phyloP scores from a whole-genome alignment of 37 sponge, comb jelly and placozoan genomes.

The Spongilla lacustris region DNA sequence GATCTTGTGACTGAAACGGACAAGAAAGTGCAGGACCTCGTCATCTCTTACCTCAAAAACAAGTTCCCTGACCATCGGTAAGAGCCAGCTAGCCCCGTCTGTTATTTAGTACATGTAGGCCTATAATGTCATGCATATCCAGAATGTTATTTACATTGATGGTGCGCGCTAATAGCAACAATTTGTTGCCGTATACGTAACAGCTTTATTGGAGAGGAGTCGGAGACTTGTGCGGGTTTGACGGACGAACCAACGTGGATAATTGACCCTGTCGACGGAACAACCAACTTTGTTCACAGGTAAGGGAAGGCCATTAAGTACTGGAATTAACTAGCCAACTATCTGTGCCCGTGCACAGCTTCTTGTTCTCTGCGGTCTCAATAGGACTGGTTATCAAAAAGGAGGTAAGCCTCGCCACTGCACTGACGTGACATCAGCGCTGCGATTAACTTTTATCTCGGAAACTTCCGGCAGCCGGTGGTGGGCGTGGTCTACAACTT shows the following conservation, averaged over 20 bases:
- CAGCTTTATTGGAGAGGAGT: conserved; percentile 94
- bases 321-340: not conserved
- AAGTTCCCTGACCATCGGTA: conserved; percentile 84
- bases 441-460: not conserved
- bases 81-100: too few species aligned
- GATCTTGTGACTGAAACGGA: conserved; percentile 97
- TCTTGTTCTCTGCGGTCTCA: conserved; percentile 86
- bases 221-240: conserved; percentile 46
- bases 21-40: conserved; percentile 81
- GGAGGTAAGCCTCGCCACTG: conserved; percentile 23
- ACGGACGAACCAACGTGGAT: conserved; percentile 96
- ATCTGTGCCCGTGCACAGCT: conserved; percentile 11
- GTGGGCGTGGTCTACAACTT: conserved; percentile 94
- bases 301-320: not conserved
- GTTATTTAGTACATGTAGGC: too few species aligned
- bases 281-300: conserved; percentile 94
- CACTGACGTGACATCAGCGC: too few species aligned
- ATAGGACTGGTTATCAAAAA: conserved; percentile 85
- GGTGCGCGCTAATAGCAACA: conserved; percentile 6
- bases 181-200: not conserved
- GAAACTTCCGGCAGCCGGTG: conserved; percentile 38
- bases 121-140: too few species aligned
- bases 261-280: conserved; percentile 98
- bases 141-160: conserved; percentile 4
- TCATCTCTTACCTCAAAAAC: conserved; percentile 60